Base-by-base conservation (phyloP, 1,140 invertebrate species). In the Acarapis woodi region DNA sequence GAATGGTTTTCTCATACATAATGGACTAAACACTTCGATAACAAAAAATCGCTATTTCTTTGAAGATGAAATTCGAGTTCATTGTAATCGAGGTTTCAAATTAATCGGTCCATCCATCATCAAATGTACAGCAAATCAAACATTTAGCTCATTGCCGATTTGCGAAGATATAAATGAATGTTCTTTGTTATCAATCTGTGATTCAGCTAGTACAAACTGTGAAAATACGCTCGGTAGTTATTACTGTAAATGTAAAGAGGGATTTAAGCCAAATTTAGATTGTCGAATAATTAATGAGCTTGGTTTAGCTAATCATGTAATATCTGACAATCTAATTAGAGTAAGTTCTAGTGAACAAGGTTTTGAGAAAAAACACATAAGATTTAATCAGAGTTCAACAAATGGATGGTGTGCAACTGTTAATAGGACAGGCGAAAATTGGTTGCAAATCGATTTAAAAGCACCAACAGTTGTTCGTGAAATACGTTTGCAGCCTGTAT, bases 141-240 rank as follows among this genome's bases (percentile, higher is more conserved):
- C 66, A 39, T 87, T 90, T 46, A 68, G 73, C 40, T 70, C 77
- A 45, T 64, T 74, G 4, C 79, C 82, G 3, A 70, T 63, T 38
- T 87, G 79, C 49, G 73, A 43, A 63, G 83, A 90, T 55, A 71
- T 88, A 25, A 83, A 93, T 47, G 85, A 93, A 59, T 93, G 85
- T 56, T 62, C 65, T 1, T 73, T 66, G 29, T 74, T 73, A 31
- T 45, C 48, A 45, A 76, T 80, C 51, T 87, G 80, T 57, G 83
- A 85, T 55, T 58, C 71, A 15, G 73, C 72, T 3, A 85, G 76
- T 3, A 87, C 83, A 1, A 71, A 80, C 54, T 93, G 85, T 54
- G 68, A 72, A 34, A 93, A 93, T 50, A 71, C 71, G 16, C 67
- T 73, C 25, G 85, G 85, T 33, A 76, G 79, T 18, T 90, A 88